Conservation (phyloP, 2,888 invertebrate genomes). For the Thysanoteuthis rhombus region DNA sequence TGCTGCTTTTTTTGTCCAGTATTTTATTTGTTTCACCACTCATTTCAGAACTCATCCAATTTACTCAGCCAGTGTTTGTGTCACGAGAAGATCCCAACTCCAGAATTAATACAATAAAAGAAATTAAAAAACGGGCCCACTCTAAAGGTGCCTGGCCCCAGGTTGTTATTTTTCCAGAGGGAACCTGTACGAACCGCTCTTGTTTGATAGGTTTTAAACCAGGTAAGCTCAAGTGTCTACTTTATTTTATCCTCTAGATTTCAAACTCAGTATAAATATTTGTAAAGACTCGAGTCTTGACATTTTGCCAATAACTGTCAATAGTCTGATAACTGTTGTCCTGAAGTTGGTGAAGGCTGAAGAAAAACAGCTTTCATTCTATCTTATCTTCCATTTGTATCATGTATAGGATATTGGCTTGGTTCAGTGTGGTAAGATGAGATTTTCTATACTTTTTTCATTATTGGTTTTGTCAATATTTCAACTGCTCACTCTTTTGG, state of each 20-base stretch:
- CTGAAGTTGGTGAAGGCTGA: not conserved
- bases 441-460: too few relatives aligned
- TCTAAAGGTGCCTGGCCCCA: slow-evolving; percentile 87
- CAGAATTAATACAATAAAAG: slow-evolving; percentile 86
- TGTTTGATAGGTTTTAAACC: slow-evolving; percentile 74
- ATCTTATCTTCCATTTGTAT: not conserved
- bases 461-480: too few relatives aligned
- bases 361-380: not conserved
- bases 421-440: too few relatives aligned
- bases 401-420: not conserved
- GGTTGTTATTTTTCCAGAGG: slow-evolving; percentile 94
- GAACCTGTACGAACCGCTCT: slow-evolving; percentile 93
- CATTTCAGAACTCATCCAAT: slow-evolving; percentile 83
- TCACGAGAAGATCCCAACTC: slow-evolving; percentile 93
- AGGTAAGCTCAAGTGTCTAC: slow-evolving; percentile 50
- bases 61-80: slow-evolving; percentile 94
- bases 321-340: not conserved
- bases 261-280: not conserved
- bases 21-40: not conserved
- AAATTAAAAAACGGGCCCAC: slow-evolving; percentile 85
- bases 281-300: not conserved
- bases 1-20: not conserved
- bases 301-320: not conserved
- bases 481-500: too few relatives aligned
- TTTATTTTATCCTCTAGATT: not conserved